Conservation (phyloP, 2,797 vertebrate genomes). For the Squalus acanthias region DNA sequence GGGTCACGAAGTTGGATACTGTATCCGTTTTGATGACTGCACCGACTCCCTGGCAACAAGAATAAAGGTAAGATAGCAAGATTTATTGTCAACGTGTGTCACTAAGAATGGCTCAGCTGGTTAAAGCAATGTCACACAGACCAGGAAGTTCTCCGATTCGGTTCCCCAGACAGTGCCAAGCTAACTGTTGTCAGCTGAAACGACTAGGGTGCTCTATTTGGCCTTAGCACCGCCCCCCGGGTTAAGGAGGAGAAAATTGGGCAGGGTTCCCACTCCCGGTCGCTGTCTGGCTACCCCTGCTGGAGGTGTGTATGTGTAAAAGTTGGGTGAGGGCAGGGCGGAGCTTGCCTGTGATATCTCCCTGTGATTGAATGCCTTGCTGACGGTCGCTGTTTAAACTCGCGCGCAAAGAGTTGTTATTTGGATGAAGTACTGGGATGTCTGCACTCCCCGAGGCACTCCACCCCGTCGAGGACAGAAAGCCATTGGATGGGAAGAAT, state of each 20-base stretch:
- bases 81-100: background rate
- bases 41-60: conserved; percentile 82
- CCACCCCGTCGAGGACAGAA: background rate
- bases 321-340: background rate
- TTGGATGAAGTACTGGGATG: background rate
- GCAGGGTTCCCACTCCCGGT: too few species aligned
- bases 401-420: too few species aligned
- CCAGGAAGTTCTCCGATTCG: background rate
- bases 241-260: background rate
- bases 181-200: background rate
- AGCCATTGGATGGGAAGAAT: background rate
- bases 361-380: background rate
- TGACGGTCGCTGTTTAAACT: background rate
- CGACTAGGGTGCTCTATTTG: background rate
- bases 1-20: conserved; percentile 95
- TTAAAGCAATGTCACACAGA: background rate
- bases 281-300: too few species aligned
- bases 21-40: conserved; percentile 94
- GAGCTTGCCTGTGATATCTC: background rate
- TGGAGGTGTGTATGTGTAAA: background rate
- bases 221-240: too few species aligned
- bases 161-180: too few species aligned
- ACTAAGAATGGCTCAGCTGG: background rate
- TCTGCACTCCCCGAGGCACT: too few species aligned
- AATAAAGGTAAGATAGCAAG: conserved; percentile 74